Evolutionary conservation across 2,113 vertebrate species (phyloP), one percentile per base, ranked within the genome.

Genomic region (Eleginops maclovinus): DNA sequence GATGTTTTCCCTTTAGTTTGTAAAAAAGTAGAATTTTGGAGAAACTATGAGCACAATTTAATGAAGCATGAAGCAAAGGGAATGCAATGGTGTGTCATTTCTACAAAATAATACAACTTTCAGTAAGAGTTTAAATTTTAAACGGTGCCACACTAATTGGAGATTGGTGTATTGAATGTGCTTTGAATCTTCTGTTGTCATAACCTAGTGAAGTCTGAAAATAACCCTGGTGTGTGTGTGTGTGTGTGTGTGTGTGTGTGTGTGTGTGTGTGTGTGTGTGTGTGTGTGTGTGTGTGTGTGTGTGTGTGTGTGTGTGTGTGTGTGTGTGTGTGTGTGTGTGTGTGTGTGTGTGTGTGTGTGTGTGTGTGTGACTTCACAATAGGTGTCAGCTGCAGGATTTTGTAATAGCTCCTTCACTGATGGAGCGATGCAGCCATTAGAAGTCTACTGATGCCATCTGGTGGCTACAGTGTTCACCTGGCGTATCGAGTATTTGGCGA

Each of bases 391-490:
- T 22, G 14, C 53, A 15, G 22, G 55, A 31, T 43, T 14, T 74
- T 56, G 46, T 50, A 80, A 55, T 31, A 46, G n/a, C 31, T 36
- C 31, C 31, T 36, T 36, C 31, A 36, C 31, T 9, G 31, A 36
- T 36, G 31, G 31, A 36, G 31, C 17, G 26, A 4, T 31, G 2
- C 14, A 13, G 24, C 11, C 2, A 36, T 47, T 28, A 46, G n/a
- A 41, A 40, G 44, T 43, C 24, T 70, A n/a, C 40, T 41, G 54
- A 69, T 79, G 85, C 77, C 83, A 81, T 72, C 83, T 89, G 72
- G 67, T 87, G 85, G 87, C 61, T 65, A 15, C 53, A 63, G 19
- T 5, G 55, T 58, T 76, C 40, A 85, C 69, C 60, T 63, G 60
- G 41, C 4, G 4, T 13, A 1, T 8, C 22, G 4, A 46, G 0